Base-by-base conservation (phyloP, 2,113 vertebrate genomes). In the Scortum barcoo region DNA sequence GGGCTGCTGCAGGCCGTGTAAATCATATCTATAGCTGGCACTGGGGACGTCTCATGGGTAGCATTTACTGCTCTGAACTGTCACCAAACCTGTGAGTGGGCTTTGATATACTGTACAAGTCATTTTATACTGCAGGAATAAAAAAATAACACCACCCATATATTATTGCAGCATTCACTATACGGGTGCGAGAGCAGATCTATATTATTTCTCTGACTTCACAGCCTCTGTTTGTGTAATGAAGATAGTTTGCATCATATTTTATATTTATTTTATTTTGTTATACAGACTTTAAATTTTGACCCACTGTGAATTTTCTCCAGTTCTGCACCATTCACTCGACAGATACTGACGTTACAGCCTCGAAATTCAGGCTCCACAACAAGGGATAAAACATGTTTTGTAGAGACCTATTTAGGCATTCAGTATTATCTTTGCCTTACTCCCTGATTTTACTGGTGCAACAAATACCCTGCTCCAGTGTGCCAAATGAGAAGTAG, bases 21-120 rank as follows among this genome's bases (percentile, higher is more conserved):
- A 89, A 88, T 89, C 73, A 83, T 20, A 63, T 54, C 28, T 17
- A 44, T 22, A 26, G 44, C 75, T 85, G 72, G 48, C 77, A 68
- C 58, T 40, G 36, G 20, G 11, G 46, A 28, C 33, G 4, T 78
- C 84, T 72, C 79, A 75, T 46, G 81, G 61, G 61, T 5, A 56
- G 19, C 58, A 73, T 76, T 80, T 77, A 70, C 57, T 76, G 22
- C 53, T 36, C 40, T 80, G 71, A 80, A 53, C 38, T 77, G 62
- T 74, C 69, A 86, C 51, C 80, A 62, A 60, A 70, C 50, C 13
- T 54, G 1, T 38, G 74, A 38, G 79, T 67, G 57, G 63, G 65
- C 36, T 83, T 67, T 81, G 56, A 81, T 84, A 20, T 60, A 78
- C 67, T 38, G 60, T 36, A 51, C 72, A 62, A 62, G 63, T 26